Percentiles rank a stretch among this genome's conserved stretches.
Conservation (phyloP, 2,888 invertebrate genomes). For the Megalurothrips usitatus region DNA sequence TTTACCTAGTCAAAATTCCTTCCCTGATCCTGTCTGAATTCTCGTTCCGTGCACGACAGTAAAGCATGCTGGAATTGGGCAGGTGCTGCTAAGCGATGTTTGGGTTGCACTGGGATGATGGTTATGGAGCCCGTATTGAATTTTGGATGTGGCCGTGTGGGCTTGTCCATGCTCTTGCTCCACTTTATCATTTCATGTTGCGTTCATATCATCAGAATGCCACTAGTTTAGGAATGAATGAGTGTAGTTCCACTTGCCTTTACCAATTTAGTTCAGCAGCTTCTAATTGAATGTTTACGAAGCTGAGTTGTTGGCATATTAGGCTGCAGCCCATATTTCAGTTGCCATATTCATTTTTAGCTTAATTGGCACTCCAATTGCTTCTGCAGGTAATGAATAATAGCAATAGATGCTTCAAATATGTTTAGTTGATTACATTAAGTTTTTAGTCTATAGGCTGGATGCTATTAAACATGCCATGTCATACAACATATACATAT, state of each 20-base stretch:
- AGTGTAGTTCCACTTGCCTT: background rate
- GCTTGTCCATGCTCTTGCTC: slow-evolving; percentile 20
- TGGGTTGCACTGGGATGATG: slow-evolving; percentile 16
- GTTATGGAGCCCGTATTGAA: background rate
- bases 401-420: slow-evolving; percentile 7
- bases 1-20: background rate
- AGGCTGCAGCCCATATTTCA: background rate
- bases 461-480: background rate
- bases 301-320: background rate
- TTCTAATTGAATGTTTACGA: background rate
- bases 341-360: background rate
- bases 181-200: slow-evolving; percentile 18
- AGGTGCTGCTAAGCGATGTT: slow-evolving; percentile 18
- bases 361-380: slow-evolving; percentile 15
- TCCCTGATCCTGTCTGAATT: background rate
- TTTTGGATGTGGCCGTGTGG: slow-evolving; percentile 17
- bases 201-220: background rate
- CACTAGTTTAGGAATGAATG: background rate
- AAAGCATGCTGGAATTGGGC: background rate
- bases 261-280: background rate
- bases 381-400: background rate
- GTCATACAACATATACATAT: background rate
- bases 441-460: background rate
- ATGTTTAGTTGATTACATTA: background rate
- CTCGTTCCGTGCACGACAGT: background rate